Conservation (phyloP, 2,797 vertebrate genomes). For the Odontamblyopus rebecca region DNA sequence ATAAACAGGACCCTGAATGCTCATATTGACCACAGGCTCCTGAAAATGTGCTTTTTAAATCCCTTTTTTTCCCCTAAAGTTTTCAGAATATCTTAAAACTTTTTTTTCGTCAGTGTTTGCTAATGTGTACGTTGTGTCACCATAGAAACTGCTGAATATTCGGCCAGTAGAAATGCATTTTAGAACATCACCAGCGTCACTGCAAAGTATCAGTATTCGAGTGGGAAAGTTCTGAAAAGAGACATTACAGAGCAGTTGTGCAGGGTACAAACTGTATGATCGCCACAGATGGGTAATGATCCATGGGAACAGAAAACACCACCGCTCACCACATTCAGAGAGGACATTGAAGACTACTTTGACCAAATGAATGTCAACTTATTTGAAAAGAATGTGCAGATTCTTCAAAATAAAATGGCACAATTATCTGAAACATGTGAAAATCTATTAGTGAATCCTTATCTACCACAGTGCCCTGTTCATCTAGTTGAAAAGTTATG, state of each 20-base stretch:
- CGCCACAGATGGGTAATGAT: slow-evolving; percentile 6
- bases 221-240: background rate
- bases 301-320: slow-evolving; percentile 1
- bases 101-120: no score
- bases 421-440: background rate
- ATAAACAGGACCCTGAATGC: no score
- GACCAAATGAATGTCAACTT: background rate
- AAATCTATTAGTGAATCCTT: background rate
- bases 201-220: background rate
- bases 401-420: background rate
- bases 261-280: slow-evolving; percentile 7
- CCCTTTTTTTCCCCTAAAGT: no score
- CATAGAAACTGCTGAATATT: no score
- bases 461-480: background rate
- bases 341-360: background rate
- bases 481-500: background rate
- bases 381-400: background rate
- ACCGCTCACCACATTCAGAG: background rate
- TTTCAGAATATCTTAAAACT: no score
- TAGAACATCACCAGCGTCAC: no score
- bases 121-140: no score
- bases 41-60: no score
- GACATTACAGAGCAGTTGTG: background rate
- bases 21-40: no score
- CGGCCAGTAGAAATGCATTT: no score